Conservation (phyloP, 2,888 invertebrate genomes). For the Trimorus sp. region DNA sequence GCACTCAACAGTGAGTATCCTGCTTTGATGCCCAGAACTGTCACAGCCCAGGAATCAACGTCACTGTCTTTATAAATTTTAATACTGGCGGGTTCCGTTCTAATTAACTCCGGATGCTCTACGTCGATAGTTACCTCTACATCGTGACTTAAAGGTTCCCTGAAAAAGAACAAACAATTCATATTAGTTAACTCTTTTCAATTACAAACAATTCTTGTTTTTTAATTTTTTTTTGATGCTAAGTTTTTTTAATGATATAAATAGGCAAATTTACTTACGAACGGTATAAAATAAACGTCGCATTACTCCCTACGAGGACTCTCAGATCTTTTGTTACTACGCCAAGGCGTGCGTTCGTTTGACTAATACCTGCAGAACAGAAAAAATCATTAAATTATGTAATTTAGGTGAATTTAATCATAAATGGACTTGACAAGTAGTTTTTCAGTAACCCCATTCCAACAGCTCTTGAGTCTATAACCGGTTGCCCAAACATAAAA, state of each 20-base stretch:
- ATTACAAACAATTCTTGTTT: no score
- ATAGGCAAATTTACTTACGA: slow-evolving; percentile 83
- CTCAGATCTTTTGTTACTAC: slow-evolving; percentile 84
- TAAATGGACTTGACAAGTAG: neutral
- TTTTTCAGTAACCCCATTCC: neutral
- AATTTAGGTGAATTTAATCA: no score
- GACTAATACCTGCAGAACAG: slow-evolving; percentile 66
- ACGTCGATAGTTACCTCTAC: slow-evolving; percentile 83
- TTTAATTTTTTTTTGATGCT: no score
- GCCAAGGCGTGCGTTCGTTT: slow-evolving; percentile 79
- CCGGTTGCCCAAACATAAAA: no score
- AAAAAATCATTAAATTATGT: neutral
- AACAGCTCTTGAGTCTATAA: no score
- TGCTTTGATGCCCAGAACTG: slow-evolving; percentile 85
- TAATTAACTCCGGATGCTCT: slow-evolving; percentile 86
- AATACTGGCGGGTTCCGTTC: slow-evolving; percentile 83
- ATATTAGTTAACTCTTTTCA: no score
- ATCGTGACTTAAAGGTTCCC: slow-evolving; percentile 82
- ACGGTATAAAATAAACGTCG: slow-evolving; percentile 83
- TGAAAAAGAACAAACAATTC: no score
- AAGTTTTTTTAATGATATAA: no score
- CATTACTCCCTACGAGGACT: slow-evolving; percentile 83
- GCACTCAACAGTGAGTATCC: slow-evolving; percentile 87
- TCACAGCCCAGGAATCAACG: slow-evolving; percentile 78
- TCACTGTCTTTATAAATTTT: slow-evolving; percentile 75